phyloP scores from a whole-genome alignment of 2,113 vertebrate species.

The Phalacrocorax pelagicus region DNA sequence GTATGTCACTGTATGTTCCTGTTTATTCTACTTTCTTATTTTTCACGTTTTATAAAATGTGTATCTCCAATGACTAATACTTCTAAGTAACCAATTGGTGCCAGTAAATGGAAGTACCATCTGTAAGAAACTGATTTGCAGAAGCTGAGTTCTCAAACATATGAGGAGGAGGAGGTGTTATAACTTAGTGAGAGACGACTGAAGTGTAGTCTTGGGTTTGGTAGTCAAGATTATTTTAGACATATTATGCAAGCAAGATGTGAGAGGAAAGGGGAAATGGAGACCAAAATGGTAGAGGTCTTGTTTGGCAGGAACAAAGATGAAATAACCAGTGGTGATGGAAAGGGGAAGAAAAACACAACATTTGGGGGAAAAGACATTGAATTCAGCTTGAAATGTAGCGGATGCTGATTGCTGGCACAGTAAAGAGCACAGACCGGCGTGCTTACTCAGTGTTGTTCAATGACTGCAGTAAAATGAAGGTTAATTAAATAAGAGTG shows the following conservation, averaged over 20 bases:
- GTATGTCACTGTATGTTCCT: constrained; percentile 47
- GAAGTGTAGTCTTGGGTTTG: constrained; percentile 35
- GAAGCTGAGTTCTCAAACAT: constrained; percentile 55
- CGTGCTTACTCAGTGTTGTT: background rate
- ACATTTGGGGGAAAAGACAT: background rate
- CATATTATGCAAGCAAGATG: constrained; percentile 35
- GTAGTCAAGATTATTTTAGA: constrained; percentile 52
- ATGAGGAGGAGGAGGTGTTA: constrained; percentile 64
- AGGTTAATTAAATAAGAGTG: constrained; percentile 34
- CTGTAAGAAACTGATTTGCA: constrained; percentile 42
- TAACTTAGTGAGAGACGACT: constrained; percentile 55
- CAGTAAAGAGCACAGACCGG: background rate
- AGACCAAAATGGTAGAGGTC: background rate
- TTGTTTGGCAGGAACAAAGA: background rate
- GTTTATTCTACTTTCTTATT: constrained; percentile 61
- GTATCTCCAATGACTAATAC: constrained; percentile 62
- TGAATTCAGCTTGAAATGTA: background rate
- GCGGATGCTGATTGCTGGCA: background rate
- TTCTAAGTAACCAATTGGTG: constrained; percentile 41
- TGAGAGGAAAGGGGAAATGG: background rate
- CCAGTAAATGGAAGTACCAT: constrained; percentile 61
- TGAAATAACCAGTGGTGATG: background rate
- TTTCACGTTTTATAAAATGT: constrained; percentile 54
- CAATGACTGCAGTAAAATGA: background rate
- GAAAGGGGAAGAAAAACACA: background rate